Evolutionary conservation across 2,797 vertebrate genomes (phyloP).

Genomic region (Florisuga fusca): DNA sequence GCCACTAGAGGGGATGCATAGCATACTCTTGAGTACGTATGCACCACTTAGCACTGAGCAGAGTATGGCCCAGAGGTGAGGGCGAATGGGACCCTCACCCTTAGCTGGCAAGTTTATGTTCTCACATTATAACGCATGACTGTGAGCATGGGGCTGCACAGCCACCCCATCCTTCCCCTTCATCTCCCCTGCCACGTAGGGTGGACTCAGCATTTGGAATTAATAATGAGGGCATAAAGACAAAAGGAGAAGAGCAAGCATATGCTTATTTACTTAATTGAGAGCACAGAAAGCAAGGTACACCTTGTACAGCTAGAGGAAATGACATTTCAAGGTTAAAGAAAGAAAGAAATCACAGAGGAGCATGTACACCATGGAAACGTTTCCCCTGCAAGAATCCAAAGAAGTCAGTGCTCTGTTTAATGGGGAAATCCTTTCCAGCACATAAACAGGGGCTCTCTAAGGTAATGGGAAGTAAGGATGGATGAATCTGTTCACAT

Average conservation of each 20-base stretch:
- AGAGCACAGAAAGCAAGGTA: background rate
- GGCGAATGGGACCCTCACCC: background rate
- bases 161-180: background rate
- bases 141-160: background rate
- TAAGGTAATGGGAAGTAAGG: background rate
- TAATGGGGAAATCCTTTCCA: constrained; percentile 21
- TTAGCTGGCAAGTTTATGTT: background rate
- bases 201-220: background rate
- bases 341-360: constrained; percentile 14
- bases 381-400: background rate
- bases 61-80: background rate
- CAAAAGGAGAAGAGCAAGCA: background rate
- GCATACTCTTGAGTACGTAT: background rate
- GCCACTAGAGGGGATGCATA: background rate
- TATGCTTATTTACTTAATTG: constrained; percentile 9
- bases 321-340: constrained; percentile 14
- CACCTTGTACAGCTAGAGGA: constrained; percentile 9
- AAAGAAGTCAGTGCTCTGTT: background rate
- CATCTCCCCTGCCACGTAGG: background rate
- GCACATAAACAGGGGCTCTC: background rate
- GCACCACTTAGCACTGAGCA: background rate
- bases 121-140: background rate
- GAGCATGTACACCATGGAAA: background rate
- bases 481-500: background rate
- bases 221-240: constrained; percentile 6